Base-by-base conservation (phyloP, 2,797 vertebrate species). In the Sebastolobus alascanus region DNA sequence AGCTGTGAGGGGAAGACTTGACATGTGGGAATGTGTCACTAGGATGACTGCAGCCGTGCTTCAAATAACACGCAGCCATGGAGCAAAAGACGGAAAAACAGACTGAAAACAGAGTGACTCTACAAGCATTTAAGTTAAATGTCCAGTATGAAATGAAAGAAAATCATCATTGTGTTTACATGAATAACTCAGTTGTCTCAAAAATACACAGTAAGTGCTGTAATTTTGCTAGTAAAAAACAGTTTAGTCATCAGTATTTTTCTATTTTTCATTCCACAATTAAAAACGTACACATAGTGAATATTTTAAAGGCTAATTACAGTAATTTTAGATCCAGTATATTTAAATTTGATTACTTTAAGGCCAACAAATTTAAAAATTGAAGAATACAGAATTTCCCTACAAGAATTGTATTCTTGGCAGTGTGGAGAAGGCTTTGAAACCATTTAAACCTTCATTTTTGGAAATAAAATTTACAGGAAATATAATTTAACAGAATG, bases 11-110 rank as follows among this genome's bases (percentile, higher is more conserved):
- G 60, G 68, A 58, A 55, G 56, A 75, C 65, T 11, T 63, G 68
- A 80, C 90, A 85, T 65, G 73, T 74, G 83, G 81, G 77, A 89
- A 93, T 92, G 80, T 90, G 68, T 91, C 91, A 90, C 35, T 13
- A 60, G 52, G 69, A 82, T 55, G 83, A 73, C 78, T 78, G 55
- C 33, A 43, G 76, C 68, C 13, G 20, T 1, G 7, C 14, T 29
- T 12, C 14, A 79, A 70, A 84, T 55, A 80, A 43, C 58, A 37
- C 63, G 9, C 27, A 50, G 6, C 64, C 31, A 50, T 6, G 8
- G n/a, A 61, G 43, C 27, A 50, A 54, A 37, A 64, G 66, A 56
- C 27, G 33, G 65, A 80, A 80, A 78, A 20, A 54, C 25, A 38
- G 56, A 68, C 29, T 46, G 27, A 69, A 59, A 1, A 29, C 14